Conservation (phyloP, 1,140 invertebrate genomes). For the Drosophila prosaltans region DNA sequence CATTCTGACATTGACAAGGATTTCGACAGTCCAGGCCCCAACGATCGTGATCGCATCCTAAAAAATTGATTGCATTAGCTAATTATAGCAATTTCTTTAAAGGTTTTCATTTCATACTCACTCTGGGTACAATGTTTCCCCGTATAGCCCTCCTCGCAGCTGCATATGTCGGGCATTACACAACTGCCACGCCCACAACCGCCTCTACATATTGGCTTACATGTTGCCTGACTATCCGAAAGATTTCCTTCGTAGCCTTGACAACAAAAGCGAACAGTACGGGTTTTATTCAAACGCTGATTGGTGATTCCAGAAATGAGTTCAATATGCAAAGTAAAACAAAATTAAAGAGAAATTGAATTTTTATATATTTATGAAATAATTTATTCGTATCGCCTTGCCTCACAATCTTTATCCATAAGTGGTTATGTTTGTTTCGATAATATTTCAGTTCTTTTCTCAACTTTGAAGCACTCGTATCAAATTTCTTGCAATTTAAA, state of each 20-base stretch:
- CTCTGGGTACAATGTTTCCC: constrained; percentile 79
- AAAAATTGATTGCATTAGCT: too few species aligned
- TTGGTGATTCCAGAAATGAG: neutral
- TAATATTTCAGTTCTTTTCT: neutral
- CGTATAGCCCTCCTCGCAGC: constrained; percentile 77
- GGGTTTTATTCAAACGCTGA: constrained; percentile 73
- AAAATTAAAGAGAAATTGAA: neutral
- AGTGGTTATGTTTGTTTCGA: neutral
- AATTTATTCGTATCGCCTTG: neutral
- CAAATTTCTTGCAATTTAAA: too few species aligned
- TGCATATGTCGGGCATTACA: constrained; percentile 70
- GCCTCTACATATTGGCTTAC: constrained; percentile 76
- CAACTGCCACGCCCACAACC: constrained; percentile 82
- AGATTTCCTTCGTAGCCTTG: constrained; percentile 79
- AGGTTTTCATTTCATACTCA: constrained; percentile 43
- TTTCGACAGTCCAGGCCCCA: constrained; percentile 80
- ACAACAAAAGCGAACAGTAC: constrained; percentile 78
- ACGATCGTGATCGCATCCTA: constrained; percentile 76
- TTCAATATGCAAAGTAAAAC: neutral
- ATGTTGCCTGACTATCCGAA: constrained; percentile 73
- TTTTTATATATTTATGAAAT: too few species aligned
- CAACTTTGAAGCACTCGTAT: neutral
- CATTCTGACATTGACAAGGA: constrained; percentile 68
- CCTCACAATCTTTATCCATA: neutral
- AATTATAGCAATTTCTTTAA: too few species aligned